Evolutionary conservation across 2,888 invertebrate species (phyloP).

Genomic region (Cephonodes hylas): DNA sequence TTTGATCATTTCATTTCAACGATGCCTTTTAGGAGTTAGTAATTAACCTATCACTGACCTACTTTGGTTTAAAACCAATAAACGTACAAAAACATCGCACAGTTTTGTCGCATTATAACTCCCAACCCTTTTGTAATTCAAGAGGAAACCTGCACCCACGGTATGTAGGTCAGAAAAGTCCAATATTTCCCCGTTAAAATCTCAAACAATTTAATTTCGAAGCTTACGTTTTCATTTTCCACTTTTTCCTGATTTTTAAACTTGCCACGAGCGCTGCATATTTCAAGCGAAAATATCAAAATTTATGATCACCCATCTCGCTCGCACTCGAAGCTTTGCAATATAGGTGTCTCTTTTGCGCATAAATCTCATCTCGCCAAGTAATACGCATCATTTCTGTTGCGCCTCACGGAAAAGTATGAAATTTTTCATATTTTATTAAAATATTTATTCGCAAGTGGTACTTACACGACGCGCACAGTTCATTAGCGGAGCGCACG

Average conservation of each 20-base stretch:
- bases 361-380: constrained; percentile 4
- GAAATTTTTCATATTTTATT: constrained; percentile 5
- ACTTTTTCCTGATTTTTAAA: constrained; percentile 16
- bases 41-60: no score
- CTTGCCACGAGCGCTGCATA: constrained; percentile 12
- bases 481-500: constrained; percentile 23
- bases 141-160: neutral
- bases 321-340: neutral
- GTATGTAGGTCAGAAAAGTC: neutral
- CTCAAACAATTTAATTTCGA: constrained; percentile 16
- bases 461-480: constrained; percentile 19
- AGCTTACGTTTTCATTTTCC: constrained; percentile 17
- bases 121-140: neutral
- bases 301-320: constrained; percentile 10
- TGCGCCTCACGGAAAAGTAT: neutral
- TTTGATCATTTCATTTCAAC: no score
- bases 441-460: constrained; percentile 5
- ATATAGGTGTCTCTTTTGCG: neutral
- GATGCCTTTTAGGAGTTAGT: no score
- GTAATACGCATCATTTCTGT: constrained; percentile 8
- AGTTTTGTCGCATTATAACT: neutral
- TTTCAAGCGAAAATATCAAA: constrained; percentile 17
- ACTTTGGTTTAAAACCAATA: neutral
- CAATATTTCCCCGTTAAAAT: constrained; percentile 7
- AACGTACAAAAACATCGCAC: neutral